phyloP scores from a whole-genome alignment of 2,113 vertebrate genomes.

The Xenus cinereus region DNA sequence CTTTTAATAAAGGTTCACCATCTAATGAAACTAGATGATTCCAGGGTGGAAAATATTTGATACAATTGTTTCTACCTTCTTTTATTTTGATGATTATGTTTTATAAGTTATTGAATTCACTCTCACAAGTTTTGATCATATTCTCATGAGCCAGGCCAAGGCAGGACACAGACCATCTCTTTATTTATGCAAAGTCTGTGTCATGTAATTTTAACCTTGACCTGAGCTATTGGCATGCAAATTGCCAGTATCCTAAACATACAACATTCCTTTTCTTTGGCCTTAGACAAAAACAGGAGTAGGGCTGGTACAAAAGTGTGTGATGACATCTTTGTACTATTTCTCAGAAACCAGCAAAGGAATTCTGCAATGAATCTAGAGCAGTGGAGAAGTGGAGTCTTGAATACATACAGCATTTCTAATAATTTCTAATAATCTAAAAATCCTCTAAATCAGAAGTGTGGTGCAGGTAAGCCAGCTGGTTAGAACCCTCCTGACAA shows the following conservation, averaged over 20 bases:
- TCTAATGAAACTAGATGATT: background rate
- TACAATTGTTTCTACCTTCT: background rate
- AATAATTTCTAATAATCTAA: constrained; percentile 47
- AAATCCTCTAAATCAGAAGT: constrained; percentile 58
- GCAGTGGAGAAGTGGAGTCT: background rate
- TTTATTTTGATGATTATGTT: background rate
- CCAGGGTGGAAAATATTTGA: background rate
- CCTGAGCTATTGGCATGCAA: background rate
- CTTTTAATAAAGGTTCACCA: background rate
- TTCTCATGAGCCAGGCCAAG: background rate
- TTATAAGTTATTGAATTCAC: background rate
- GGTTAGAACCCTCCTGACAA: constrained; percentile 66
- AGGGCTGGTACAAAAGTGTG: background rate
- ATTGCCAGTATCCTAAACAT: background rate
- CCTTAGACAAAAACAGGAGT: background rate
- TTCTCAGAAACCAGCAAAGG: background rate
- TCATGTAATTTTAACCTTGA: background rate
- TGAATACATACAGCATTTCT: background rate
- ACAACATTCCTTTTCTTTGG: background rate
- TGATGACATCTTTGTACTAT: background rate
- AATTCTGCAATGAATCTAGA: background rate
- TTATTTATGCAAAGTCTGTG: background rate
- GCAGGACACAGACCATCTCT: background rate
- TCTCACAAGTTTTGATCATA: background rate
- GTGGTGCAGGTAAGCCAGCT: constrained; percentile 41